phyloP scores from a whole-genome alignment of 2,888 invertebrate species.

The Leucoptera coffeella region DNA sequence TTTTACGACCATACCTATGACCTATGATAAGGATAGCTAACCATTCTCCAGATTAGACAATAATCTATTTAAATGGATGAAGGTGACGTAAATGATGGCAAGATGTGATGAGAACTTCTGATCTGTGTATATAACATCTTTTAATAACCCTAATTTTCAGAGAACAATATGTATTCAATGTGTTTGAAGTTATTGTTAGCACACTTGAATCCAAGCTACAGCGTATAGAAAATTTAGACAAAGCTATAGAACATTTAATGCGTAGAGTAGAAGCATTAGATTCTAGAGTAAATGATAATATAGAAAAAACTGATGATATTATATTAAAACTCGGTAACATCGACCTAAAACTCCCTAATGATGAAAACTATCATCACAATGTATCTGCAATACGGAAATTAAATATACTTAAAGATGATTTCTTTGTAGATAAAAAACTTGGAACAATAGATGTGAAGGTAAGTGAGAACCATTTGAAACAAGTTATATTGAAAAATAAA shows the following conservation, averaged over 20 bases:
- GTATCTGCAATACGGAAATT: conserved; percentile 7
- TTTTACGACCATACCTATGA: too few relatives aligned
- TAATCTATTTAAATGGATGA: too few relatives aligned
- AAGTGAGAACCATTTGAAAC: conserved; percentile 72
- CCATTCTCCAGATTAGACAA: too few relatives aligned
- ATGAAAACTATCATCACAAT: conserved; percentile 10
- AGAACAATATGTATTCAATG: conserved; percentile 82
- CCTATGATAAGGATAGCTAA: too few relatives aligned
- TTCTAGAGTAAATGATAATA: conserved; percentile 75
- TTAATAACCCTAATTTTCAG: too few relatives aligned
- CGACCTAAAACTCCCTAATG: conserved; percentile 68
- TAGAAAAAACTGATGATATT: conserved; percentile 77
- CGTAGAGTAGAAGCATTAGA: conserved; percentile 77
- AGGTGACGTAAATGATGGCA: too few relatives aligned
- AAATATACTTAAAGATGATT: conserved; percentile 14
- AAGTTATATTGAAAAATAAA: conserved; percentile 74
- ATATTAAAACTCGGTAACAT: conserved; percentile 70
- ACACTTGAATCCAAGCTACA: conserved; percentile 83
- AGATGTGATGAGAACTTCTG: too few relatives aligned
- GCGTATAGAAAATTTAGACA: conserved; percentile 81
- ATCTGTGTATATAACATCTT: too few relatives aligned
- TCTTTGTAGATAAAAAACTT: conserved; percentile 59
- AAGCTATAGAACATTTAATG: conserved; percentile 83
- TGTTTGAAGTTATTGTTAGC: conserved; percentile 85
- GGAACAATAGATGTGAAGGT: conserved; percentile 77